These are phyloP conservation scores for Sepiola atlantica DNA, from an alignment of 2,888 invertebrate genomes.

Conservation along the genomic window DNA sequence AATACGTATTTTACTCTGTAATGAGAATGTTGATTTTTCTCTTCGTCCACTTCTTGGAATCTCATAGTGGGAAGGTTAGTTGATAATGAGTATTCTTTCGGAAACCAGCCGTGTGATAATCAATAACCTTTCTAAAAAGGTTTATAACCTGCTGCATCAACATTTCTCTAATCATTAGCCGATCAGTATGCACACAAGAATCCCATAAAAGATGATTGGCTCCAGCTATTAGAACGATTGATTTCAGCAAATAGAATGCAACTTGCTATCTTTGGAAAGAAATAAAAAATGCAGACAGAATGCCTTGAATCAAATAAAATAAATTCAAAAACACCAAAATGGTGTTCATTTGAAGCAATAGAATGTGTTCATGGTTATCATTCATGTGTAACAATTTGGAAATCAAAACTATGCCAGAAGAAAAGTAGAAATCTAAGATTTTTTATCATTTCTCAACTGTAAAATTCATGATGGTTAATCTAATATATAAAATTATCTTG, in stretches of 20 bases:
- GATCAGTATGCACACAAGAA: slow-evolving; percentile 21
- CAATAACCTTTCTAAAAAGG: neutral
- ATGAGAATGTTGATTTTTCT: neutral
- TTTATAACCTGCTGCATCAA: neutral
- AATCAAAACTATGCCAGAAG: neutral
- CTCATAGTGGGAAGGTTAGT: neutral
- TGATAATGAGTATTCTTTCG: neutral
- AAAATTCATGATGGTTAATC: neutral
- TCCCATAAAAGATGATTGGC: neutral
- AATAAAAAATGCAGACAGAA: neutral
- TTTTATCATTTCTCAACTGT: neutral
- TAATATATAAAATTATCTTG: neutral
- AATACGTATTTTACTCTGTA: neutral
- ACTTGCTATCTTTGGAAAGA: neutral
- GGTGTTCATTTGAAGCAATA: neutral
- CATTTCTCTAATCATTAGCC: slow-evolving; percentile 6
- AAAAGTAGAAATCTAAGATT: neutral
- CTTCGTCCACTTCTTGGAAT: neutral
- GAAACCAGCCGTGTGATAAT: neutral
- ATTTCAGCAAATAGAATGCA: neutral
- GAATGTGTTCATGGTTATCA: neutral
- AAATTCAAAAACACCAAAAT: neutral
- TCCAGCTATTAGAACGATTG: slow-evolving; percentile 18
- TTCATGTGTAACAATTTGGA: neutral
- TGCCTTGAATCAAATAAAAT: neutral